A percentile compares a stretch with the other conserved stretches of the same genome.
These are phyloP conservation scores for Agelaius phoeniceus DNA, from an alignment of 2,113 vertebrate genomes.

Conservation along the genomic window DNA sequence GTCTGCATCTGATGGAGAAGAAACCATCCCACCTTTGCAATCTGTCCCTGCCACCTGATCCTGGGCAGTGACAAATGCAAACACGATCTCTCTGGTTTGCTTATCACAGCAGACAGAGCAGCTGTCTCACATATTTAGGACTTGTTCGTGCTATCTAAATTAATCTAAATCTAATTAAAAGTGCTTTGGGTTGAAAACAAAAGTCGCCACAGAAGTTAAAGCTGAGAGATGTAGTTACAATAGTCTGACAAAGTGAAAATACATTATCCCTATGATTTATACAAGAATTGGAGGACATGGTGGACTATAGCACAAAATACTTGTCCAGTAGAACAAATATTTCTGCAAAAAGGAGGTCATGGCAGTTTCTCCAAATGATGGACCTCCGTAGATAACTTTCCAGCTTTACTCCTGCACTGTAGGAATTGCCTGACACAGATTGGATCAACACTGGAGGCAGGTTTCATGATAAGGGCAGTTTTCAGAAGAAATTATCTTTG, in stretches of 20 bases:
- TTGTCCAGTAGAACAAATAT: background rate
- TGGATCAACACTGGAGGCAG: background rate
- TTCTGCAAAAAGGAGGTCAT: background rate
- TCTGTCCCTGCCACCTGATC: background rate
- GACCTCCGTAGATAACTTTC: background rate
- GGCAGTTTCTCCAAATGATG: background rate
- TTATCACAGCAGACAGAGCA: constrained; percentile 27
- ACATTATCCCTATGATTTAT: background rate
- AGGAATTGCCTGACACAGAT: background rate
- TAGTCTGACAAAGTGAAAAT: background rate
- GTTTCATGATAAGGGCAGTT: constrained; percentile 9
- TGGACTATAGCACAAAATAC: background rate
- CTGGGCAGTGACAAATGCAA: background rate
- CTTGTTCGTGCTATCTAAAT: background rate
- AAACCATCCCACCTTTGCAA: background rate
- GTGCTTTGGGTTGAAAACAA: background rate
- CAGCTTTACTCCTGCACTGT: background rate
- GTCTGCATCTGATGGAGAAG: background rate
- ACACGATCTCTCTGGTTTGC: background rate
- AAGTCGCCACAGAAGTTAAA: background rate
- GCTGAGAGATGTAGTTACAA: background rate
- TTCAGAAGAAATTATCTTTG: constrained; percentile 11
- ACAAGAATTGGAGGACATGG: background rate
- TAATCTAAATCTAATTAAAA: constrained; percentile 22
- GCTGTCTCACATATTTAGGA: background rate